Evolutionary conservation across 2,888 invertebrate genomes (phyloP), one percentile per base, ranked within the genome.

Genomic region (Rhingia rostrata): DNA sequence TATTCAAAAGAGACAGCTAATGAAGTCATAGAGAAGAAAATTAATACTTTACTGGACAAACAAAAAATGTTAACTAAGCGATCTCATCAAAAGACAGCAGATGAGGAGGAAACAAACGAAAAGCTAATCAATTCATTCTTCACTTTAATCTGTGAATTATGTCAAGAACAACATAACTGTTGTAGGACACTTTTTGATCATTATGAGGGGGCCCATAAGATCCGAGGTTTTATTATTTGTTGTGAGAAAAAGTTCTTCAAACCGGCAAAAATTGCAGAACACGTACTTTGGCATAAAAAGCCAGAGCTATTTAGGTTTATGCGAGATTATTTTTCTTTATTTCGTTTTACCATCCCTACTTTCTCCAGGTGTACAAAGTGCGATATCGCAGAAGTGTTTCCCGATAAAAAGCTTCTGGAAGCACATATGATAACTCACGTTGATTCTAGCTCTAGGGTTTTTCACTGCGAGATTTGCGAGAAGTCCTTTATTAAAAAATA

Each of bases 401-500:
- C 69, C 0, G 84, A 87, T 56, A 87, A 86, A 22, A 84, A 78
- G 22, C 79, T 82, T 22, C 54, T 87, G 14, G 86, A 86, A 51
- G 72, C 79, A 49, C 88, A 88, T 53, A 86, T 87, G 85, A 30
- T 86, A 4, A 69, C 73, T 10, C 88, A 88, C 49, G 67, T 87
- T 4, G 86, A 87, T 2, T 75, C 86, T 0, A 64, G 77, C 30
- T 80, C 77, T 4, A 81, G 64, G 61, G 33, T 86, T 9, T 87
- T 69, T 35, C 81, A 86, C 70, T 88, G 88, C 54, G 86, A 86
- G 12, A 61, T 84, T 30, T 88, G 88, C 47, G 75, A 86, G 4
- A 88, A 88, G 53, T 75, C 82, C 2, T 88, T 88, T 69, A 61
- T 86, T 0, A 87, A 88, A 49, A 87, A 87, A 67, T 87, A 86